Base-by-base conservation (phyloP, 2,113 vertebrate species). In the Cervus canadensis region DNA sequence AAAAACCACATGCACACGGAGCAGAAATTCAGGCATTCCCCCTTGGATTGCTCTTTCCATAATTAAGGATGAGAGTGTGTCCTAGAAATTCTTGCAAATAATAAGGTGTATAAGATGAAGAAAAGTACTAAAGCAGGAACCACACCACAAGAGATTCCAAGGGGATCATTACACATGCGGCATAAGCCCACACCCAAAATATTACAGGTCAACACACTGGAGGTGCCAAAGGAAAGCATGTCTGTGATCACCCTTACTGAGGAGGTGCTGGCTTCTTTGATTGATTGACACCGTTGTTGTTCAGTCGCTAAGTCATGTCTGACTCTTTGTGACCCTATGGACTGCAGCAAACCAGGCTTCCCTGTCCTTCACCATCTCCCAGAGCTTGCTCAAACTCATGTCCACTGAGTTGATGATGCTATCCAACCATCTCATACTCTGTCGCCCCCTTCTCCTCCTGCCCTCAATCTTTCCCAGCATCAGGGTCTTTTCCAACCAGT, bases 71-170 rank as follows among this genome's bases (percentile, higher is more conserved):
- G 33, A 60, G 60, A 43, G 1, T 25, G 12, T 86, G 30, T 92
- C 79, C 26, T 67, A 92, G 89, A 93, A 95, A 94, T 43, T 54
- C 9, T 33, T 84, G 21, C 57, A 87, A 67, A n/a, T 50, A 60
- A 87, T 4, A 88, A 79, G 88, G 19, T 30, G 3, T 56, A 16
- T 33, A 33, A 33, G 13, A 60, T 28, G 13, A 67, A 76, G 76
- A 62, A 48, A 91, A 90, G 54, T 43, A 19, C 36, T 64, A 52
- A 92, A 23, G 14, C 8, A 87, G 33, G 48, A 94, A 56, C 4
- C 21, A 54, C 26, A 33, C 7, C 21, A 74, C 19, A 36, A 2
- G 52, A n/a, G 13, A 13, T 11, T 54, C 52, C 48, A 17, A 59
- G 74, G n/a, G 33, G 33, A 11, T 88, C 52, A 7, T 50, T 17